These are phyloP conservation scores for Phyllotis vaccarum DNA, from an alignment of 2,797 vertebrate genomes.

Conservation along the genomic window DNA sequence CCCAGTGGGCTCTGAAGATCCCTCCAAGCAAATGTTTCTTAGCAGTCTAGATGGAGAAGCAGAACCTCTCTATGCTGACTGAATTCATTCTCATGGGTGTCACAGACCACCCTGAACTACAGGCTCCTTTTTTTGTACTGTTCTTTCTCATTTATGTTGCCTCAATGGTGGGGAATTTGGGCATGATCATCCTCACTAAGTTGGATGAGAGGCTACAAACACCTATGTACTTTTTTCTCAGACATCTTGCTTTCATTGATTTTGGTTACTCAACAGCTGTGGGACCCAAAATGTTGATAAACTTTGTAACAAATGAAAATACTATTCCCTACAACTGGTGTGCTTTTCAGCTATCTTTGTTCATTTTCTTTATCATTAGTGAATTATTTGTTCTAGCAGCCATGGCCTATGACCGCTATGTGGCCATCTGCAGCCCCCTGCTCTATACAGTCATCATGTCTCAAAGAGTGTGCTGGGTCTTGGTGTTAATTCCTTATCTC, in stretches of 20 bases:
- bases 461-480: neutral
- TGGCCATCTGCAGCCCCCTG: constrained; percentile 67
- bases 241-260: constrained; percentile 60
- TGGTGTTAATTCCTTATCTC: constrained; percentile 24
- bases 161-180: constrained; percentile 67
- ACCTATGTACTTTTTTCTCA: constrained; percentile 72
- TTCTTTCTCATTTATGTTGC: constrained; percentile 63
- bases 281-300: constrained; percentile 59
- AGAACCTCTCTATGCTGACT: neutral
- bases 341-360: constrained; percentile 36
- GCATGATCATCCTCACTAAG: constrained; percentile 66
- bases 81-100: constrained; percentile 75
- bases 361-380: constrained; percentile 55
- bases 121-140: constrained; percentile 38
- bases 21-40: neutral
- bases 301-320: neutral
- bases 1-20: neutral
- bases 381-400: constrained; percentile 63
- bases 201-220: constrained; percentile 57
- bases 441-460: constrained; percentile 66
- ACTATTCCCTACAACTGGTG: constrained; percentile 32
- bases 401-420: constrained; percentile 65
- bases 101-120: neutral
- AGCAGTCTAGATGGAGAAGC: neutral
- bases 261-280: constrained; percentile 60